phyloP scores from a whole-genome alignment of 2,113 vertebrate genomes.

The Nothoprocta pentlandii region DNA sequence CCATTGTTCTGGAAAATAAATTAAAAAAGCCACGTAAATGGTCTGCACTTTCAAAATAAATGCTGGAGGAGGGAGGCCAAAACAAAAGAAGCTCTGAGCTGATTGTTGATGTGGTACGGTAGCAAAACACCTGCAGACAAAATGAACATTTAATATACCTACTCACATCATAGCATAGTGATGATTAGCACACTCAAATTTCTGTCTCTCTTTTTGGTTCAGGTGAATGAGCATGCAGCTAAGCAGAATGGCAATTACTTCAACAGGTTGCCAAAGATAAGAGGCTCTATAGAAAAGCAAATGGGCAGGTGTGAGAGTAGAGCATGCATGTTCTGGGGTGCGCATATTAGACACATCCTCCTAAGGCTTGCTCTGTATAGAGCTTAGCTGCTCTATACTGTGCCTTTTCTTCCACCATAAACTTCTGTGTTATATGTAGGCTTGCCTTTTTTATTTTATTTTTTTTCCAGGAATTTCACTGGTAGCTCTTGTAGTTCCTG shows the following conservation, averaged over 20 bases:
- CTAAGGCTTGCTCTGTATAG: not conserved
- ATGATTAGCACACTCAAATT: conserved; percentile 62
- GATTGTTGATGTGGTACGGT: not conserved
- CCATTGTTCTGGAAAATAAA: not conserved
- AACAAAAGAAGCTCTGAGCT: conserved; percentile 28
- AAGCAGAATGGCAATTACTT: conserved; percentile 69
- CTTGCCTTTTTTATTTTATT: not conserved
- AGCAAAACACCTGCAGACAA: conserved; percentile 28
- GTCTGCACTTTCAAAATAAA: conserved; percentile 15
- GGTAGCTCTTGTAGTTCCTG: conserved; percentile 87
- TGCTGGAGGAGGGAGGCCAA: not conserved
- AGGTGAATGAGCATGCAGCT: conserved; percentile 41
- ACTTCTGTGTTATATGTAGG: accelerated
- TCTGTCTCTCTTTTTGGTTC: conserved; percentile 65
- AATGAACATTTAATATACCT: conserved; percentile 60
- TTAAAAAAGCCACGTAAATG: not conserved
- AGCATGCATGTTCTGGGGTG: accelerated
- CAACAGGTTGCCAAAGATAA: conserved; percentile 47
- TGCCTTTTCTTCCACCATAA: accelerated
- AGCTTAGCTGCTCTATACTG: accelerated
- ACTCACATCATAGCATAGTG: conserved; percentile 20
- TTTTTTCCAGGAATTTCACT: conserved; percentile 86
- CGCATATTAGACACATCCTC: not conserved
- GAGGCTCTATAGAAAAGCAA: conserved; percentile 45
- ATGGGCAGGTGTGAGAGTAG: not conserved